phyloP scores from a whole-genome alignment of 2,797 vertebrate species.

The Alca torda region DNA sequence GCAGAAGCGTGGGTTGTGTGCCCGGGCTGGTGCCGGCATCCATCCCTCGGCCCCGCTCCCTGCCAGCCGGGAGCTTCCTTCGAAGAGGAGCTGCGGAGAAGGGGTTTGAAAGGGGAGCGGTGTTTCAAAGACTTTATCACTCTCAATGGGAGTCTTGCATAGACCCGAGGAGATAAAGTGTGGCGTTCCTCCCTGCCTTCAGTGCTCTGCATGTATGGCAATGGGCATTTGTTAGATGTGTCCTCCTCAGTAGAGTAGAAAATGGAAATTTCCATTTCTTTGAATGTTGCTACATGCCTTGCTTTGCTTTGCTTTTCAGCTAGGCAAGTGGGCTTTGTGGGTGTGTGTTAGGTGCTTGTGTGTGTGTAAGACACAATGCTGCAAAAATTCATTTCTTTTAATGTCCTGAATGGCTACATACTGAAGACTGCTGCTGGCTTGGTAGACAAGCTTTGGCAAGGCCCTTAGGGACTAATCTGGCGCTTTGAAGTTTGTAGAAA shows the following conservation, averaged over 20 bases:
- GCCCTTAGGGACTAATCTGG: background rate
- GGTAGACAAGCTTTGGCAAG: background rate
- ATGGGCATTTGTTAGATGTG: background rate
- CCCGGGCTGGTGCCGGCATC: constrained; percentile 80
- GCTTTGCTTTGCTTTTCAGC: background rate
- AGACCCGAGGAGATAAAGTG: background rate
- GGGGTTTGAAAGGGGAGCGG: background rate
- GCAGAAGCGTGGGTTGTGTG: constrained; percentile 81
- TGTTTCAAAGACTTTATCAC: background rate
- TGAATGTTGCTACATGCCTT: background rate
- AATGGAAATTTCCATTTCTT: background rate
- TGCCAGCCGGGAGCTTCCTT: constrained; percentile 45
- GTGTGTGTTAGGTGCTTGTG: background rate
- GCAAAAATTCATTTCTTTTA: constrained; percentile 22
- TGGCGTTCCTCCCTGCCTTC: background rate
- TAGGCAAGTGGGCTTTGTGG: background rate
- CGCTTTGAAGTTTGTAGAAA: constrained; percentile 26
- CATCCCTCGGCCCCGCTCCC: constrained; percentile 67
- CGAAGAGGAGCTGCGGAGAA: constrained; percentile 27
- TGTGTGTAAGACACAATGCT: constrained; percentile 2
- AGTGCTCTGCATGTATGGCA: background rate
- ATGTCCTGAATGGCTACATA: background rate
- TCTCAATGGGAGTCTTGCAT: background rate
- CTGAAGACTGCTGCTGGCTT: background rate
- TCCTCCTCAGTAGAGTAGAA: background rate